phyloP scores from a whole-genome alignment of 2,113 vertebrate genomes.

The Atherinomorus stipes region DNA sequence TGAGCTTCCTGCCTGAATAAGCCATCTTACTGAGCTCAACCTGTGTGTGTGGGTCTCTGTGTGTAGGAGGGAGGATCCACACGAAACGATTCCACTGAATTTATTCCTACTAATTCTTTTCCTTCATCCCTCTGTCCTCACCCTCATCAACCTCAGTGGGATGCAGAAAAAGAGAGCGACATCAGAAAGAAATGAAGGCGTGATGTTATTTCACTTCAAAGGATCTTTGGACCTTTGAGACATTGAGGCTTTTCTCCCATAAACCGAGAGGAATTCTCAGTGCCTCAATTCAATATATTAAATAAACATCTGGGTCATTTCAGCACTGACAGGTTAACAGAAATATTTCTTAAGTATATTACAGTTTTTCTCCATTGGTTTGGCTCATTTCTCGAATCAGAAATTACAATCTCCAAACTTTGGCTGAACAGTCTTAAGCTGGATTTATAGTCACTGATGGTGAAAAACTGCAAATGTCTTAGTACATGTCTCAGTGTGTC shows the following conservation, averaged over 20 bases:
- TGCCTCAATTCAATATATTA: constrained; percentile 15
- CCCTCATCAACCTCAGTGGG: constrained; percentile 40
- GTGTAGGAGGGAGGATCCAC: constrained; percentile 47
- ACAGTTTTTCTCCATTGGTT: too few relatives aligned
- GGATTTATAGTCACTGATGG: too few relatives aligned
- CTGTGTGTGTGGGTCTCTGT: constrained; percentile 19
- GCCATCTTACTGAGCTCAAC: constrained; percentile 41
- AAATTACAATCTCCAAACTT: too few relatives aligned
- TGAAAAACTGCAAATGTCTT: too few relatives aligned
- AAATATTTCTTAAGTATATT: background rate
- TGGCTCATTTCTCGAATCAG: too few relatives aligned
- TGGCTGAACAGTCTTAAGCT: too few relatives aligned
- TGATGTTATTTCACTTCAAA: constrained; percentile 60
- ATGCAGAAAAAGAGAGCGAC: background rate
- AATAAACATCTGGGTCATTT: constrained; percentile 8
- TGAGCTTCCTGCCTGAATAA: constrained; percentile 43
- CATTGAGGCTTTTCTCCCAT: constrained; percentile 19
- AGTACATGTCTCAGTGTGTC: too few relatives aligned
- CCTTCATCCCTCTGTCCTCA: constrained; percentile 20
- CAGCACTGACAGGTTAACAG: constrained; percentile 7
- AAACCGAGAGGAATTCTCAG: constrained; percentile 11
- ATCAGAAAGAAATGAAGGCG: constrained; percentile 4
- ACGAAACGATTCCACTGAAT: constrained; percentile 46
- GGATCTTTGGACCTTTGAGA: constrained; percentile 51
- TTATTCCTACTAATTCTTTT: constrained; percentile 55